These are phyloP conservation scores for Pelobates fuscus DNA, from an alignment of 2,113 vertebrate genomes.

Conservation along the genomic window DNA sequence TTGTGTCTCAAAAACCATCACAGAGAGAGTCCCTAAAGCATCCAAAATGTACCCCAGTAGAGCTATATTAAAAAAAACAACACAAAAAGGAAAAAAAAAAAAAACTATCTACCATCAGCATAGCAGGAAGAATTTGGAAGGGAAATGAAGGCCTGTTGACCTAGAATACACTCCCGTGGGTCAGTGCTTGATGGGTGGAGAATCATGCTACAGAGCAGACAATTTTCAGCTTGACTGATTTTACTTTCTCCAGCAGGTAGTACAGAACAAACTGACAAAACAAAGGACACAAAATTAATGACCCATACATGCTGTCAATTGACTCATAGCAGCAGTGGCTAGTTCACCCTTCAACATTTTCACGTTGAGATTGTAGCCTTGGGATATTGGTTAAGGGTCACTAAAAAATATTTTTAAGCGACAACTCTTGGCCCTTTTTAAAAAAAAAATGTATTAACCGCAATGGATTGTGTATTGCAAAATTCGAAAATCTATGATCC, in stretches of 20 bases:
- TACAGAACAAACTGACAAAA: slow-evolving; percentile 99
- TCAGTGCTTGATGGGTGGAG: slow-evolving; percentile 85
- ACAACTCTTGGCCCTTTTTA: slow-evolving; percentile 77
- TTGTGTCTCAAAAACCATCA: background rate
- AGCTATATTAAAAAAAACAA: slow-evolving; percentile 17
- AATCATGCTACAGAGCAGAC: slow-evolving; percentile 96
- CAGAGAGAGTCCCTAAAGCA: background rate
- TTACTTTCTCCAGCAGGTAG: slow-evolving; percentile 95
- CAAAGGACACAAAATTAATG: slow-evolving; percentile 99
- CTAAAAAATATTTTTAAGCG: slow-evolving; percentile 73
- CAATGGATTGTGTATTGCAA: slow-evolving; percentile 69
- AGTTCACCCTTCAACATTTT: slow-evolving; percentile 77
- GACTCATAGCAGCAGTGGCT: slow-evolving; percentile 86
- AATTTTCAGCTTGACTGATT: slow-evolving; percentile 99
- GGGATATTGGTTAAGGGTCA: slow-evolving; percentile 83
- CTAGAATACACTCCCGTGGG: slow-evolving; percentile 75
- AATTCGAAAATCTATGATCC: too few species aligned
- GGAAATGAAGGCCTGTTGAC: slow-evolving; percentile 75
- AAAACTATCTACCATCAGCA: slow-evolving; percentile 74
- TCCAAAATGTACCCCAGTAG: slow-evolving; percentile 55
- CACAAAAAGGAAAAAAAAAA: slow-evolving; percentile 45
- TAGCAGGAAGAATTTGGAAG: slow-evolving; percentile 67
- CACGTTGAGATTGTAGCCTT: slow-evolving; percentile 69
- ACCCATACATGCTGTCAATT: slow-evolving; percentile 90
- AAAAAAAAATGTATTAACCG: slow-evolving; percentile 84